These are phyloP conservation scores for Drosophila insularis DNA, from an alignment of 1,140 invertebrate genomes.

Conservation along the genomic window DNA sequence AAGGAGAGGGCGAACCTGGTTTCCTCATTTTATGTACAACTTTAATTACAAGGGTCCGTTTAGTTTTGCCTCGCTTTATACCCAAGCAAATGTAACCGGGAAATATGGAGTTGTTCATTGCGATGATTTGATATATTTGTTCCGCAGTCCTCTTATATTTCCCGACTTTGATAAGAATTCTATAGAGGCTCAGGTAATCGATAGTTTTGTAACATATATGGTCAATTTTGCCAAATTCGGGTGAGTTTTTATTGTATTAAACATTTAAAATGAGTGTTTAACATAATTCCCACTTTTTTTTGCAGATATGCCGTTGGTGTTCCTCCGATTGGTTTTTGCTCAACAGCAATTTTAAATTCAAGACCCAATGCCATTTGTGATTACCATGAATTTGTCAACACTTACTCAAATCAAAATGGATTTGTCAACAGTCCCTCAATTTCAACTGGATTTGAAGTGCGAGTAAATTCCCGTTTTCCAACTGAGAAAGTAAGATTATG, in stretches of 20 bases:
- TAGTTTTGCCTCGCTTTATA: constrained; percentile 56
- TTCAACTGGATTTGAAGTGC: constrained; percentile 19
- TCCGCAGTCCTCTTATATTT: constrained; percentile 59
- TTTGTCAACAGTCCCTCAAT: constrained; percentile 38
- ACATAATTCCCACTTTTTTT: no score
- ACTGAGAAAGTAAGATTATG: constrained; percentile 48
- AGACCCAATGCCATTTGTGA: constrained; percentile 64
- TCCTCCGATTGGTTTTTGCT: constrained; percentile 24
- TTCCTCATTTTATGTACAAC: constrained; percentile 54
- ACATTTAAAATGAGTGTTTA: no score
- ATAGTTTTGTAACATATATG: constrained; percentile 33
- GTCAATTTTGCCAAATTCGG: constrained; percentile 2
- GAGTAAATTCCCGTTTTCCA: constrained; percentile 41
- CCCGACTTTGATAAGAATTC: constrained; percentile 49
- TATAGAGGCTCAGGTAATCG: constrained; percentile 32
- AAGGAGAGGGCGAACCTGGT: not conserved
- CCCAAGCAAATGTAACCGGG: constrained; percentile 16
- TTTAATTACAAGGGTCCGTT: constrained; percentile 55
- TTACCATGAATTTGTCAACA: constrained; percentile 67
- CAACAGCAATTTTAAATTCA: constrained; percentile 31
- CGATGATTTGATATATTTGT: constrained; percentile 70
- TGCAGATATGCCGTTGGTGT: no score
- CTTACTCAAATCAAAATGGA: not conserved
- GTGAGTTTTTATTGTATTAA: not conserved
- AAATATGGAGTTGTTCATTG: constrained; percentile 66